These are phyloP conservation scores for Nibea coibor DNA, from an alignment of 2,113 vertebrate species.

Conservation along the genomic window DNA sequence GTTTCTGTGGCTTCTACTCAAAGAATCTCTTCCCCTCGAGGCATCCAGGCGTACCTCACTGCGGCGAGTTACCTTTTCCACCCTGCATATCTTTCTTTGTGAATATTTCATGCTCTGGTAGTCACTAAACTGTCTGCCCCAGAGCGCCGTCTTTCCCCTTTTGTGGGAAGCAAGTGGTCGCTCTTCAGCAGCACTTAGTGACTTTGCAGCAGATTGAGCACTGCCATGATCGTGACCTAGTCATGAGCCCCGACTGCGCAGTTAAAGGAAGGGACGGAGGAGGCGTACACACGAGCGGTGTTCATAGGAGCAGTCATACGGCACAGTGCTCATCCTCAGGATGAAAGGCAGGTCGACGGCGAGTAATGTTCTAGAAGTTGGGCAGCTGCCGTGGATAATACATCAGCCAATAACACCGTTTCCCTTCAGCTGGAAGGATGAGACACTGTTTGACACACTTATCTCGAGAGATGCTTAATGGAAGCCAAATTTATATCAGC, in stretches of 20 bases:
- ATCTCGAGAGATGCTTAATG: conserved; percentile 52
- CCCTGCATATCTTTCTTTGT: conserved; percentile 45
- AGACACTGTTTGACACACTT: conserved; percentile 21
- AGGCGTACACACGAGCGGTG: conserved; percentile 5
- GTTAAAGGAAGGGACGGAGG: conserved; percentile 7
- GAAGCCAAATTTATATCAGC: conserved; percentile 50
- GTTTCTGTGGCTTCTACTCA: not conserved
- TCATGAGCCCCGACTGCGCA: conserved; percentile 34
- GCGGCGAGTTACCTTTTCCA: conserved; percentile 14
- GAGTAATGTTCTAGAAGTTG: conserved; percentile 25
- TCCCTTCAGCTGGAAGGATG: conserved; percentile 14
- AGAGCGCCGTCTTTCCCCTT: conserved; percentile 22
- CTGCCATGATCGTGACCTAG: conserved; percentile 38
- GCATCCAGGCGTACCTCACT: not conserved
- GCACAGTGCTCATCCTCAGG: not conserved
- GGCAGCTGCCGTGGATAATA: conserved; percentile 18
- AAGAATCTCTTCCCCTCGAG: conserved; percentile 13
- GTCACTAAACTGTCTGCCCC: conserved; percentile 65
- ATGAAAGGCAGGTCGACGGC: not conserved
- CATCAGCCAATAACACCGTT: not conserved
- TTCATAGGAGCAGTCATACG: not conserved
- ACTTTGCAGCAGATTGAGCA: conserved; percentile 18
- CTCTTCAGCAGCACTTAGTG: conserved; percentile 67
- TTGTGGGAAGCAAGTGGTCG: conserved; percentile 54
- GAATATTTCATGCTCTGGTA: conserved; percentile 69